Evolutionary conservation across 2,113 vertebrate species (phyloP).

Genomic region (Elachura formosa): DNA sequence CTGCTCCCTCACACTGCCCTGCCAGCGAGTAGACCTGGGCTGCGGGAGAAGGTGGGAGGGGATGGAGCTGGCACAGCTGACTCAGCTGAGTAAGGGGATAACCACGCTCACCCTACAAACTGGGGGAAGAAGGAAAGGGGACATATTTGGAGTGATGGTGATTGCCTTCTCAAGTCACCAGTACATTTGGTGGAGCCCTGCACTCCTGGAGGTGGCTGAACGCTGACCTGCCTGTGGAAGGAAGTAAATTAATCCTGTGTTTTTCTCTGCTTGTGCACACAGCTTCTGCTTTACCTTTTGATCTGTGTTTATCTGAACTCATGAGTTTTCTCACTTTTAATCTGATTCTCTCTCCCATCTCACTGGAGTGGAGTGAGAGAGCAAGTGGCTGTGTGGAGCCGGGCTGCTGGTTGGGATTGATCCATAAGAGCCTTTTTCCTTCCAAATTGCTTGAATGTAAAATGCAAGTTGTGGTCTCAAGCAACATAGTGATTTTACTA

Average conservation of each 20-base stretch:
- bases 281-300: neutral
- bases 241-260: neutral
- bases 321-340: neutral
- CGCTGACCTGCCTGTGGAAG: fast-evolving
- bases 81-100: neutral
- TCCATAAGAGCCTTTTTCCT: neutral
- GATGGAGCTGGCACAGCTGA: neutral
- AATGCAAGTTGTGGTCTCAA: neutral
- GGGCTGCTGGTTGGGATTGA: neutral
- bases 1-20: neutral
- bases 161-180: neutral
- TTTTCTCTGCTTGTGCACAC: neutral
- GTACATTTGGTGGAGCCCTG: fast-evolving
- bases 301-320: neutral
- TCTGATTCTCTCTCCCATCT: neutral
- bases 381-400: fast-evolving
- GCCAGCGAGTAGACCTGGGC: fast-evolving
- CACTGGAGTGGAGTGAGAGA: neutral
- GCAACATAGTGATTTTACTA: neutral
- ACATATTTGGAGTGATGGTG: fast-evolving
- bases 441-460: neutral
- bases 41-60: neutral
- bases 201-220: neutral
- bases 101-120: neutral
- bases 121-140: neutral